Percentiles rank a stretch among this genome's conserved stretches.
Evolutionary conservation across 2,888 invertebrate species (phyloP).

Genomic region (Drosophila vallismaia): DNA sequence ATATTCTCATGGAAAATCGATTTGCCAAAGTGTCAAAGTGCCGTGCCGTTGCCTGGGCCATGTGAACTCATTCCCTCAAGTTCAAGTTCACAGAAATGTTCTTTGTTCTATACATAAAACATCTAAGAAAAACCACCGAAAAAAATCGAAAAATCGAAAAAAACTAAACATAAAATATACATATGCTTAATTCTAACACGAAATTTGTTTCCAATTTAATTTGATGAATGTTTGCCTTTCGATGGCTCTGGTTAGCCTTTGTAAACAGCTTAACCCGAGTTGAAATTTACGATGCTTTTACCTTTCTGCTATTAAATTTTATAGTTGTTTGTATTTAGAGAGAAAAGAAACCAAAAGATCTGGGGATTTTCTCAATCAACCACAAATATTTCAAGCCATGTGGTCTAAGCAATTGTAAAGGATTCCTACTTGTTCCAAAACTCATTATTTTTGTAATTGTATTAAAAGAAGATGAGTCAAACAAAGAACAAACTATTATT

Average conservation of each 20-base stretch:
- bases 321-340: slow-evolving; percentile 23
- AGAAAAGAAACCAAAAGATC: slow-evolving; percentile 12
- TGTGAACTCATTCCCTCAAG: slow-evolving; percentile 59
- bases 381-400: slow-evolving; percentile 24
- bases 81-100: slow-evolving; percentile 62
- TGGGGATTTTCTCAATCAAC: background rate
- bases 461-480: too few relatives aligned
- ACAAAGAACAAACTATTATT: background rate
- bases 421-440: background rate
- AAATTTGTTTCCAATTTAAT: slow-evolving; percentile 51
- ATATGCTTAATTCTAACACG: slow-evolving; percentile 34
- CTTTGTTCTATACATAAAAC: slow-evolving; percentile 17
- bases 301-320: slow-evolving; percentile 26
- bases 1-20: slow-evolving; percentile 37
- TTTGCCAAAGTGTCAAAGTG: slow-evolving; percentile 67
- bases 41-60: slow-evolving; percentile 34
- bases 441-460: background rate
- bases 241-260: slow-evolving; percentile 5
- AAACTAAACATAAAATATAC: slow-evolving; percentile 11
- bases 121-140: slow-evolving; percentile 8
- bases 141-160: slow-evolving; percentile 4
- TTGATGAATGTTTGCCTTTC: slow-evolving; percentile 64
- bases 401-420: background rate
- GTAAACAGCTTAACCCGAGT: slow-evolving; percentile 28
- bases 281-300: slow-evolving; percentile 14